Evolutionary conservation across 2,888 invertebrate species (phyloP).

Genomic region (Hemithea aestivaria): DNA sequence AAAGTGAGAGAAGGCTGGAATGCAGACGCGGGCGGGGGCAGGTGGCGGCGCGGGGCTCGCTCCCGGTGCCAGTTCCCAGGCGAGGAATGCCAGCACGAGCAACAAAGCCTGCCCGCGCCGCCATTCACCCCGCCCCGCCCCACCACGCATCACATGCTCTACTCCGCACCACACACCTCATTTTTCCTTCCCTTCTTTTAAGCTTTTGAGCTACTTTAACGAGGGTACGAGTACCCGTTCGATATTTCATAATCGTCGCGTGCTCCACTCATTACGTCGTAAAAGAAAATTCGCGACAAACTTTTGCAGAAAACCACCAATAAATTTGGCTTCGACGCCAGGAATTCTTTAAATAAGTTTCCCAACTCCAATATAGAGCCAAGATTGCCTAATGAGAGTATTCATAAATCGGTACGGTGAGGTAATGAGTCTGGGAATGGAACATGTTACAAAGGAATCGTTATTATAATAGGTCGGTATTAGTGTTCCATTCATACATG

Average conservation of each 20-base stretch:
- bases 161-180: constrained; percentile 58
- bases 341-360: constrained; percentile 12
- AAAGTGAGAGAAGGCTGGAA: constrained; percentile 77
- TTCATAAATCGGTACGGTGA: constrained; percentile 2
- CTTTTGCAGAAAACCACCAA: constrained; percentile 30
- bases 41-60: constrained; percentile 39
- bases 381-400: constrained; percentile 9
- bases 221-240: constrained; percentile 43
- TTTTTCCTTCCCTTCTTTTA: constrained; percentile 63
- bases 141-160: constrained; percentile 36
- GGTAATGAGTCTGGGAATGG: constrained; percentile 6
- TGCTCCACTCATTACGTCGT: constrained; percentile 37
- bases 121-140: constrained; percentile 65
- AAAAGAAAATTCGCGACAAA: constrained; percentile 36
- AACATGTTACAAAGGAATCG: constrained; percentile 16
- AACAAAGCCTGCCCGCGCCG: constrained; percentile 75
- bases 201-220: constrained; percentile 52
- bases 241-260: constrained; percentile 50
- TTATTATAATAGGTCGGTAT: constrained; percentile 39
- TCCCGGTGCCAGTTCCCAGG: constrained; percentile 73
- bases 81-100: constrained; percentile 76
- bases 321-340: constrained; percentile 24
- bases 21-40: constrained; percentile 54
- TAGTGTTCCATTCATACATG: constrained; percentile 55
- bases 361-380: constrained; percentile 5